phyloP scores from a whole-genome alignment of 2,888 invertebrate genomes.

The Stenodera caucasica region DNA sequence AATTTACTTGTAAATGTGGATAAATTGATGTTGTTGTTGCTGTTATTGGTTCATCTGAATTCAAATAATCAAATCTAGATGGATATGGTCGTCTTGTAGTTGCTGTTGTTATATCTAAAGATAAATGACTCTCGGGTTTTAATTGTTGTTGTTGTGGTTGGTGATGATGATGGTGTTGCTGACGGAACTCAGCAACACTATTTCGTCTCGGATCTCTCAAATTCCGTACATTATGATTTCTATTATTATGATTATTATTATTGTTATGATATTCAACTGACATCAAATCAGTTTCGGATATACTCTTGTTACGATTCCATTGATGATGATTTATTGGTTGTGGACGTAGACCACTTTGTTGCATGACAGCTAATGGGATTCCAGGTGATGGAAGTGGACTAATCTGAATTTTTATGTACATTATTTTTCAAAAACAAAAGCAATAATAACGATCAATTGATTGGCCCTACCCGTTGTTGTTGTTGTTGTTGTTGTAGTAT shows the following conservation, averaged over 20 bases:
- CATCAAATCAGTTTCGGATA: conserved; percentile 85
- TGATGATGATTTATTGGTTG: too few species aligned
- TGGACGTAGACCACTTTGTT: conserved; percentile 69
- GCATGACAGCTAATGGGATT: conserved; percentile 68
- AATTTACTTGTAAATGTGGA: conserved; percentile 66
- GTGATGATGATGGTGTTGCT: conserved; percentile 47
- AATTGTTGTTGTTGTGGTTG: not conserved
- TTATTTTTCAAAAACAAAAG: too few species aligned
- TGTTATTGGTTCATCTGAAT: conserved; percentile 59
- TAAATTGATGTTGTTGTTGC: conserved; percentile 58
- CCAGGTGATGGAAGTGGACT: conserved; percentile 31
- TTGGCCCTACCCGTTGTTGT: conserved; percentile 42
- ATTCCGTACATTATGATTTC: conserved; percentile 41
- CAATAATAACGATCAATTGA: not conserved
- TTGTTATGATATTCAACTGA: conserved; percentile 59
- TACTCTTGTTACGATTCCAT: conserved; percentile 65
- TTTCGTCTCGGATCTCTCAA: conserved; percentile 59
- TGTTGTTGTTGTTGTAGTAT: conserved; percentile 53
- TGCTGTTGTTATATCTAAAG: conserved; percentile 58
- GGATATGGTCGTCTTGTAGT: conserved; percentile 53
- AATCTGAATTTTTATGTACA: too few species aligned
- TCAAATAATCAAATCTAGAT: conserved; percentile 61
- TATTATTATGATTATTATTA: conserved; percentile 30
- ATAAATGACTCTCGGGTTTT: conserved; percentile 67
- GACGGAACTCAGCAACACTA: conserved; percentile 64